Conservation (phyloP, 2,113 vertebrate species). For the Stictonetta naevosa region DNA sequence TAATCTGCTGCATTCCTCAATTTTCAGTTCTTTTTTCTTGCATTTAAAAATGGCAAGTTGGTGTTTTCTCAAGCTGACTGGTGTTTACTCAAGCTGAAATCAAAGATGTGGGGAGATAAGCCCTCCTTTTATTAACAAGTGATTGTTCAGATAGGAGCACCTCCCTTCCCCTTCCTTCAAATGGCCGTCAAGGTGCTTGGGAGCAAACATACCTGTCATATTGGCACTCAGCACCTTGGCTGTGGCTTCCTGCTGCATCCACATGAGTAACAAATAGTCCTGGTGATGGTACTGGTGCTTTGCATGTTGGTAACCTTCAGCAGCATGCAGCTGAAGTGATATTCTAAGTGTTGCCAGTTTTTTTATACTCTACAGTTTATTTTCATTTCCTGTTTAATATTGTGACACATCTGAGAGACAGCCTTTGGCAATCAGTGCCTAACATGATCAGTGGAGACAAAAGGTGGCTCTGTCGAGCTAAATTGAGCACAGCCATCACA, state of each 20-base stretch:
- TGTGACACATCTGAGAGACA: not conserved
- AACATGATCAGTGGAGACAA: too few species aligned
- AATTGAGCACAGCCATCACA: not conserved
- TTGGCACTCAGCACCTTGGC: too few species aligned
- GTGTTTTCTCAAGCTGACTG: not conserved
- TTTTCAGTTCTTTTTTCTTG: conserved; percentile 9
- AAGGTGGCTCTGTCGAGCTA: not conserved
- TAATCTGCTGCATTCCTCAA: not conserved
- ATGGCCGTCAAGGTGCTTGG: not conserved
- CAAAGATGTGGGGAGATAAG: not conserved
- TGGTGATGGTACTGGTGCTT: not conserved
- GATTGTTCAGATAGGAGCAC: not conserved
- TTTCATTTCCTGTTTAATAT: not conserved
- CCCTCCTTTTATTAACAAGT: not conserved
- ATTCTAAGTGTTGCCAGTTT: not conserved
- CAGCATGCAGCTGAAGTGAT: not conserved
- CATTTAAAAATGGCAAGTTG: not conserved
- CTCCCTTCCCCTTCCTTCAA: not conserved
- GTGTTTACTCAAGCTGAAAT: not conserved
- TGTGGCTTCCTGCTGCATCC: not conserved
- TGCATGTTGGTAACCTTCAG: not conserved
- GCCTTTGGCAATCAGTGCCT: not conserved
- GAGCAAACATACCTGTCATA: not conserved
- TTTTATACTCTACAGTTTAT: too few species aligned
- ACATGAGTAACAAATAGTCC: not conserved